phyloP scores from a whole-genome alignment of 2,797 vertebrate species.

The Tenualosa ilisha region DNA sequence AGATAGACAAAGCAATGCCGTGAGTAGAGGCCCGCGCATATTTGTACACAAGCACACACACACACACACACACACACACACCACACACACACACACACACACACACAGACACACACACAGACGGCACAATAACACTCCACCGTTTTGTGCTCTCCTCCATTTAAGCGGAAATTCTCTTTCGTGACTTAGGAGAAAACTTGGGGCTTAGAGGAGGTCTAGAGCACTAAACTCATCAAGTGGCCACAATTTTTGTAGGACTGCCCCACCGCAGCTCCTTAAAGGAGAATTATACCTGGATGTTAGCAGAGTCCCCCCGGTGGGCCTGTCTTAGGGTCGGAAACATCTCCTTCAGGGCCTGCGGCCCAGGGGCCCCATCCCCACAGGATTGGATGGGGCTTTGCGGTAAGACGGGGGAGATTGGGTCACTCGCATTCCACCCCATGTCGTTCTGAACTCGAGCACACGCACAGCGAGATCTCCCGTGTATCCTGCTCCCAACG shows the following conservation, averaged over 20 bases:
- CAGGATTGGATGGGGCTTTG: slow-evolving; percentile 3
- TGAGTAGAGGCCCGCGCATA: neutral
- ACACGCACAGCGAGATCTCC: neutral
- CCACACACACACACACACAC: neutral
- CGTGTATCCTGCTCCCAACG: slow-evolving; percentile 16
- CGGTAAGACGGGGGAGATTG: slow-evolving; percentile 4
- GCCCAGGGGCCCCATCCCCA: neutral
- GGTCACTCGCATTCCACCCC: neutral
- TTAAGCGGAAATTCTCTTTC: slow-evolving; percentile 13
- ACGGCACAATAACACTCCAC: neutral
- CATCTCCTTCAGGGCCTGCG: neutral
- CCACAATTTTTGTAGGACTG: neutral
- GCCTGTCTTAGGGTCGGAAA: neutral
- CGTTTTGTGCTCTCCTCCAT: neutral
- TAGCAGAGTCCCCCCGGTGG: slow-evolving; percentile 35
- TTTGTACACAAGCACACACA: neutral
- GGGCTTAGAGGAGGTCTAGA: neutral
- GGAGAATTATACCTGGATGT: slow-evolving; percentile 46
- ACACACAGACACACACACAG: neutral
- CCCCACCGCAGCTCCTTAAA: slow-evolving; percentile 10
- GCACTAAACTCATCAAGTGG: slow-evolving; percentile 1
- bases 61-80: neutral
- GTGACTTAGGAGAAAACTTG: slow-evolving; percentile 9
- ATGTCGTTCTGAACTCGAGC: neutral
- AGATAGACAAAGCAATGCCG: neutral